Conservation (phyloP, 2,113 vertebrate species). For the Alethe diademata region DNA sequence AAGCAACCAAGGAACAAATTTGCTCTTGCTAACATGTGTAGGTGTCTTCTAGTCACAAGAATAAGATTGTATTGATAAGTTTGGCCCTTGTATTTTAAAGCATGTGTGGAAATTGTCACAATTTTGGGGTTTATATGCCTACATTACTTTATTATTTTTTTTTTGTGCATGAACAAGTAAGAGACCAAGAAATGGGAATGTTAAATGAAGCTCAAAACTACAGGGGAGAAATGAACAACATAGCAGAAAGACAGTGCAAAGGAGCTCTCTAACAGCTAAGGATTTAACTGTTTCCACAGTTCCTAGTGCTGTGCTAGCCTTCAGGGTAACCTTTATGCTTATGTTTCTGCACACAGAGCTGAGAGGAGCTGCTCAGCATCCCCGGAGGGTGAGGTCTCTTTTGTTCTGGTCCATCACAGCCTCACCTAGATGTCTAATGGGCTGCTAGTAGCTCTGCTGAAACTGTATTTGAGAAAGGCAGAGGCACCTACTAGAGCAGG, state of each 20-base stretch:
- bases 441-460: not conserved
- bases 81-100: not conserved
- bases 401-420: not conserved
- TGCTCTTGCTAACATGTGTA: not conserved
- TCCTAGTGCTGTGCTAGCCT: not conserved
- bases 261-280: not conserved
- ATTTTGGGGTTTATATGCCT: not conserved
- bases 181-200: not conserved
- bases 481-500: not conserved
- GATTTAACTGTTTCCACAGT: not conserved
- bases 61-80: not conserved
- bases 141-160: not conserved
- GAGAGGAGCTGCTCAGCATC: not conserved
- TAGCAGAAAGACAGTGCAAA: not conserved
- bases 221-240: not conserved
- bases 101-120: not conserved
- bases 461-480: not conserved
- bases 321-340: not conserved
- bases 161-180: not conserved
- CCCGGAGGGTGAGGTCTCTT: not conserved
- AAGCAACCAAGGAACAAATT: not conserved
- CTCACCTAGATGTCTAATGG: not conserved
- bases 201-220: not conserved
- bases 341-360: not conserved
- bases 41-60: not conserved